Evolutionary conservation across 2,888 invertebrate species (phyloP).

Genomic region (Gymnocheta viridis): DNA sequence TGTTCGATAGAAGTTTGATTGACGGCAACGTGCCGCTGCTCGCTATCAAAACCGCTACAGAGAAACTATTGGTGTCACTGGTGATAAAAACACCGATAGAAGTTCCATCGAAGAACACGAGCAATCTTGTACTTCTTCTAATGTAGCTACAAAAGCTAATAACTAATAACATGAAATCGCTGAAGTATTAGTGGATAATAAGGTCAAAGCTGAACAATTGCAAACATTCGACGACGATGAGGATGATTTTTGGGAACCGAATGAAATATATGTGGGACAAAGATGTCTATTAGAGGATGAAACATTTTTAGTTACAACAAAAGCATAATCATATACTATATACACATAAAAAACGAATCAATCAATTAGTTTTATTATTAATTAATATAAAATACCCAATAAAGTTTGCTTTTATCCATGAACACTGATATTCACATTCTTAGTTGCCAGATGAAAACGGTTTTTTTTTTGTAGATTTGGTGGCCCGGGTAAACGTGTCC

Average conservation of each 20-base stretch:
- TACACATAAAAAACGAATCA: neutral
- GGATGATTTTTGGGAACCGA: conserved; percentile 80
- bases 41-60: too few species aligned
- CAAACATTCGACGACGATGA: conserved; percentile 74
- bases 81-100: neutral
- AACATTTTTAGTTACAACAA: conserved; percentile 74
- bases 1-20: neutral
- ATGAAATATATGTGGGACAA: conserved; percentile 79
- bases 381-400: too few species aligned
- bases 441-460: too few species aligned
- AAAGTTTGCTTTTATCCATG: too few species aligned
- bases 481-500: too few species aligned
- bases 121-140: too few species aligned
- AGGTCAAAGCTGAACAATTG: conserved; percentile 49
- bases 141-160: too few species aligned
- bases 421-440: too few species aligned
- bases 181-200: conserved; percentile 43
- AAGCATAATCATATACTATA: conserved; percentile 70
- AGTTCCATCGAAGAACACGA: too few species aligned
- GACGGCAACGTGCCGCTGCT: neutral
- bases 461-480: too few species aligned
- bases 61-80: too few species aligned
- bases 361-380: neutral
- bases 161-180: conserved; percentile 50
- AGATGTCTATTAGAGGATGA: conserved; percentile 81